Evolutionary conservation across 2,113 vertebrate species (phyloP), one percentile per base, ranked within the genome.

Genomic region (Pollachius pollachius): DNA sequence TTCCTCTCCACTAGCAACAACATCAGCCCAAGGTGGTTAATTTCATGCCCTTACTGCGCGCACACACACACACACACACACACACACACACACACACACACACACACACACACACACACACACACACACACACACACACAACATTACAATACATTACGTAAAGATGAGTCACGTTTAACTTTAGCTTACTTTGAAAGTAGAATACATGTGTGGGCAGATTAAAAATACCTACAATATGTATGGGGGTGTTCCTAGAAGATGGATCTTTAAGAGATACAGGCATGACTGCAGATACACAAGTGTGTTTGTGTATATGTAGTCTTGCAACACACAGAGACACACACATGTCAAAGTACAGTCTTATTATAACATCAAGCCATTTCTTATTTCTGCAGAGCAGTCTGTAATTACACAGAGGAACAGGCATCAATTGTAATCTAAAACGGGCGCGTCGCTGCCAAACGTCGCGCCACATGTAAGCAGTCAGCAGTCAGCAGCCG

Each of bases 161-260:
- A 88, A 80, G 68, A 85, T 88, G 84, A 88, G 81, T 86, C 86
- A 87, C 73, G 76, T 71, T 79, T 74, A 84, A 76, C 74, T 84
- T 85, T 86, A 84, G 82, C 75, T 74, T 60, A 15, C 65, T 71
- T 80, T 81, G 69, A 67, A 64, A n/a, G 70, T 74, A 67, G 67
- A 54, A 34, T 48, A 62, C 58, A 79, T 80, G 78, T 78, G 82
- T 84, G 81, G 76, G 85, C 74, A 69, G 64, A 34, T 64, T 37
- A n/a, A 73, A 59, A 84, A 84, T 77, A 71, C 72, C 70, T 60
- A 17, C 30, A 34, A 34, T 34, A 34, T 34, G 68, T 54, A 59
- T 69, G 64, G 67, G 70, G 74, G 64, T 54, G 71, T n/a, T 69
- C 77, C 74, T 66, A 65, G 52, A 19, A 61, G 73, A 72, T 83